Percentiles rank a stretch among this genome's conserved stretches.
Conservation (phyloP, 2,113 vertebrate species). For the Carassius gibelio region DNA sequence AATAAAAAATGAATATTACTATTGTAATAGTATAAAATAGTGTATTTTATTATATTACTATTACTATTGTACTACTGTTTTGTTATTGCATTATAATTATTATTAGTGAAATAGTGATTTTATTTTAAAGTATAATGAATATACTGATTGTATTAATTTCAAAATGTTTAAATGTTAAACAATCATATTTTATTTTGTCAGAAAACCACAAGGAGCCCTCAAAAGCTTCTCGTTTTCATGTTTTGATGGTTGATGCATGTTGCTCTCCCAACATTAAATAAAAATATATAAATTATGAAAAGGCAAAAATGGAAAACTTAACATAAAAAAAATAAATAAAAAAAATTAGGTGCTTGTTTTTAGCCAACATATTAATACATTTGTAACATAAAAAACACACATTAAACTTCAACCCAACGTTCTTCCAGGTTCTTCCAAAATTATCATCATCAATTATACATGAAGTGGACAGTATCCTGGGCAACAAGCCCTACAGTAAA, state of each 20-base stretch:
- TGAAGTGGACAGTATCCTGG: slow-evolving; percentile 92
- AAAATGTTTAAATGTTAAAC: background rate
- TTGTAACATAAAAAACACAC: background rate
- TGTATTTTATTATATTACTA: no score
- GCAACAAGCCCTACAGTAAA: slow-evolving; percentile 94
- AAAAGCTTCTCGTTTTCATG: no score
- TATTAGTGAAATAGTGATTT: background rate
- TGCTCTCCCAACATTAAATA: background rate
- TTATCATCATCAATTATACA: slow-evolving; percentile 87
- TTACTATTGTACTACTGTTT: background rate
- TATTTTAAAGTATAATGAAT: background rate
- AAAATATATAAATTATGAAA: background rate
- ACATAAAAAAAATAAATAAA: background rate
- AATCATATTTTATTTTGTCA: background rate
- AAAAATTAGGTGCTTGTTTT: background rate
- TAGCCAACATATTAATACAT: background rate
- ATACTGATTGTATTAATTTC: background rate
- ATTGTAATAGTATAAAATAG: no score
- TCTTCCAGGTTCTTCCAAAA: slow-evolving; percentile 88
- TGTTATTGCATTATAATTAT: background rate
- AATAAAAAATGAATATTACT: no score
- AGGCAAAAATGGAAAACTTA: background rate
- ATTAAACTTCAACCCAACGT: background rate
- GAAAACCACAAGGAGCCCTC: background rate
- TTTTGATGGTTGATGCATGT: background rate